These are phyloP conservation scores for Beroe forskalii DNA, from an alignment of 37 sponge, comb jelly and placozoan species.

Conservation along the genomic window DNA sequence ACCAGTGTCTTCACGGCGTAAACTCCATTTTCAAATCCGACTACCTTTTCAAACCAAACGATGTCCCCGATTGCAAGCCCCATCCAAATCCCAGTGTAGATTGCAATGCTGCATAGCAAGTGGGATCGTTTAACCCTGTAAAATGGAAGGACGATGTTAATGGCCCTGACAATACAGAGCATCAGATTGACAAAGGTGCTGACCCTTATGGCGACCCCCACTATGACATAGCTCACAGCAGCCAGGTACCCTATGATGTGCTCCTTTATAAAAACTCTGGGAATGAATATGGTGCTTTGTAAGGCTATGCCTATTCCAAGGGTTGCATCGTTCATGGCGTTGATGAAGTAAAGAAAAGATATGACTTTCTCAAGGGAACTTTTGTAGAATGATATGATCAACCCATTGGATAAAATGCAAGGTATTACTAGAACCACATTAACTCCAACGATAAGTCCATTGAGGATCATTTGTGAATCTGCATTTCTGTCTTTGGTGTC, in stretches of 20 bases:
- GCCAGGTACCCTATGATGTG: neutral
- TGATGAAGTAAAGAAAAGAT: neutral
- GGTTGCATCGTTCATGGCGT: neutral
- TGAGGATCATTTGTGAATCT: too few species aligned
- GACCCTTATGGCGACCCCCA: neutral
- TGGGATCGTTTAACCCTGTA: too few species aligned
- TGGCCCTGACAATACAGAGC: neutral
- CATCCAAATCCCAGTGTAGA: neutral
- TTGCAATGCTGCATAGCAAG: too few species aligned
- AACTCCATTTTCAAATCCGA: neutral
- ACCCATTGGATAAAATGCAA: neutral
- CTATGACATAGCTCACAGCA: neutral
- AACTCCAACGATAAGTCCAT: too few species aligned
- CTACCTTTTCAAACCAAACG: neutral
- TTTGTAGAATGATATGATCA: neutral
- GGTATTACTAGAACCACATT: too few species aligned
- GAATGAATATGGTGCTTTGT: neutral
- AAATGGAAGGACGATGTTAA: too few species aligned
- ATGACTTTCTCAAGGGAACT: neutral
- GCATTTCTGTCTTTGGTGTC: too few species aligned
- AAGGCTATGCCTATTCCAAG: neutral
- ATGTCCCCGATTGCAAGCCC: neutral
- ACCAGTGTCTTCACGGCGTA: neutral
- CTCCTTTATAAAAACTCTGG: neutral
- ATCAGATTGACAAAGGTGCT: conserved; percentile 18